Conservation (phyloP, 2,797 vertebrate species). For the Tapera naevia region DNA sequence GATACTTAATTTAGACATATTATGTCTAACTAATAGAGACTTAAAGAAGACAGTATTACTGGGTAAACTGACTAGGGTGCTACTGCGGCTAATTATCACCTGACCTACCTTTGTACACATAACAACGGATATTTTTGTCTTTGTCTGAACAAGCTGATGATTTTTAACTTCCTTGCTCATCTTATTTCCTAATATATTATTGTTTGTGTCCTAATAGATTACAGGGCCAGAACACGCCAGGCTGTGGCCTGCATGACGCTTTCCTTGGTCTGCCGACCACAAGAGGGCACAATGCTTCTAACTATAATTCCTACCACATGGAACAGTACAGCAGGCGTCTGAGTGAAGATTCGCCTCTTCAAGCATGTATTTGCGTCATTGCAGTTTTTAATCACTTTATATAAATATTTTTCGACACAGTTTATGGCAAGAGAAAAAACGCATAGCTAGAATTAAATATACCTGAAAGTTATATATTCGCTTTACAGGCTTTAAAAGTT, state of each 20-base stretch:
- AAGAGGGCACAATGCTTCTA: slow-evolving; percentile 69
- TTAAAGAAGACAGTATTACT: background rate
- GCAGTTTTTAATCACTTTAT: background rate
- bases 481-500: background rate
- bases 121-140: background rate
- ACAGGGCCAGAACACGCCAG: rapidly evolving
- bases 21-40: background rate
- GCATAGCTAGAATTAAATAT: background rate
- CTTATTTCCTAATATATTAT: background rate
- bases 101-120: background rate
- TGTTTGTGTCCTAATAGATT: background rate
- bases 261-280: slow-evolving; percentile 11
- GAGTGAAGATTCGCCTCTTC: background rate
- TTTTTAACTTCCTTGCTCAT: background rate
- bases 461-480: rapidly evolving
- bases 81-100: background rate
- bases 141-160: background rate
- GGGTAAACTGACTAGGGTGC: background rate
- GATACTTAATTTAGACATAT: background rate
- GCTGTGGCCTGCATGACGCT: background rate
- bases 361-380: background rate
- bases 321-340: rapidly evolving
- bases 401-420: background rate
- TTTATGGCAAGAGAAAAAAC: background rate
- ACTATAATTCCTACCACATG: background rate